Evolutionary conservation across 2,888 invertebrate species (phyloP).

Genomic region (Tanypteryx hageni): DNA sequence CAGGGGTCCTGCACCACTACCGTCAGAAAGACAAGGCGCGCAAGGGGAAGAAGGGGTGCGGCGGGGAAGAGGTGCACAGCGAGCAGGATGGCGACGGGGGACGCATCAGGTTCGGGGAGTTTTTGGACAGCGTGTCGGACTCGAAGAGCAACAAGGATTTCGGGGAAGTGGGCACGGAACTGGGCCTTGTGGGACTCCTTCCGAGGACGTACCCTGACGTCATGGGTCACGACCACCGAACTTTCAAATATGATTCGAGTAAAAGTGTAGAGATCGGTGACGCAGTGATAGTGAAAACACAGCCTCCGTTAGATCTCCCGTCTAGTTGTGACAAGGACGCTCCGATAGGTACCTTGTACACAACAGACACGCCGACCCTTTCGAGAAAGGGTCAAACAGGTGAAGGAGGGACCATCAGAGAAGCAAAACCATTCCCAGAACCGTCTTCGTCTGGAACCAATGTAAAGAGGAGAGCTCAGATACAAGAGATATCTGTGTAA

Average conservation of each 20-base stretch:
- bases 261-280: not conserved
- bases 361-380: not conserved
- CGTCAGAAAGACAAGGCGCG: conserved; percentile 38
- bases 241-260: conserved; percentile 21
- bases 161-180: conserved; percentile 47
- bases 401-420: not conserved
- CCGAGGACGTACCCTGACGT: conserved; percentile 33
- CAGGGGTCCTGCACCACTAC: conserved; percentile 43
- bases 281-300: not conserved
- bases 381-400: not conserved
- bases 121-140: conserved; percentile 37
- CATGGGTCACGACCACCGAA: conserved; percentile 31
- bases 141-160: conserved; percentile 27
- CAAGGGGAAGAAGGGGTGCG: conserved; percentile 8
- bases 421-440: not conserved
- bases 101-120: conserved; percentile 9
- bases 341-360: not conserved
- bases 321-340: not conserved
- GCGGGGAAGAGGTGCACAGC: conserved; percentile 22
- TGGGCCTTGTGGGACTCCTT: conserved; percentile 38
- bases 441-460: not conserved
- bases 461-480: conserved; percentile 18
- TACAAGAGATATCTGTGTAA: conserved; percentile 50
- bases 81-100: not conserved
- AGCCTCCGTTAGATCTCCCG: conserved; percentile 11